These are phyloP conservation scores for Lota lota DNA, from an alignment of 2,113 vertebrate genomes.

Conservation along the genomic window DNA sequence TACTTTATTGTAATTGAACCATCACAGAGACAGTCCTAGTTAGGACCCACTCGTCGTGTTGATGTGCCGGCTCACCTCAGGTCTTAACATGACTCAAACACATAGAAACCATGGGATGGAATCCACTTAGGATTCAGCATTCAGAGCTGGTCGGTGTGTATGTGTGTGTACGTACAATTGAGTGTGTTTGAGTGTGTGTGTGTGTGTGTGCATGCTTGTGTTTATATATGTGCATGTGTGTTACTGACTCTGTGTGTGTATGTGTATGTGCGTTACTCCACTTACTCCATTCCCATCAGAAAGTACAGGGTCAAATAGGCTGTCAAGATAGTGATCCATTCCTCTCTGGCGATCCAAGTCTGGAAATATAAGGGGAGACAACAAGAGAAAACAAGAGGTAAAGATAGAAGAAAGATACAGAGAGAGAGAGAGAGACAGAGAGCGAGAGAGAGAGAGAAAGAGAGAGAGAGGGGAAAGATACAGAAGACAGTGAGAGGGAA, in stretches of 20 bases:
- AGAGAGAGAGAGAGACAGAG: neutral
- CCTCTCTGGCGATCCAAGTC: conserved; percentile 76
- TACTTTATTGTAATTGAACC: neutral
- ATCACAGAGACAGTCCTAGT: neutral
- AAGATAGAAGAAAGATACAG: neutral
- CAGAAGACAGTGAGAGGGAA: too few relatives aligned
- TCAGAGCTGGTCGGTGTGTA: neutral
- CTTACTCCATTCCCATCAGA: conserved; percentile 84
- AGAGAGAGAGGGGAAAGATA: too few relatives aligned
- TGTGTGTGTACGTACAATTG: neutral
- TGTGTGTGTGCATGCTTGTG: conserved; percentile 10
- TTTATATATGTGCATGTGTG: conserved; percentile 8
- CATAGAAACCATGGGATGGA: neutral
- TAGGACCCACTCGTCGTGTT: neutral
- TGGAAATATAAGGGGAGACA: conserved; percentile 37
- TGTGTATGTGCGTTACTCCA: conserved; percentile 20
- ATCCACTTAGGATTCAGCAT: neutral
- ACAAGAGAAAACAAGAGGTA: neutral
- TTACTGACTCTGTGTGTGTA: conserved; percentile 15
- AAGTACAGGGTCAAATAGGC: conserved; percentile 90
- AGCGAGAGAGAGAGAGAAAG: neutral
- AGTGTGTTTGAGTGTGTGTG: neutral
- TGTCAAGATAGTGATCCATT: conserved; percentile 92
- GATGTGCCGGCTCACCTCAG: neutral
- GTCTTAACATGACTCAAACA: neutral